phyloP scores from a whole-genome alignment of 1,140 invertebrate species.

The Rhopalosiphum maidis region DNA sequence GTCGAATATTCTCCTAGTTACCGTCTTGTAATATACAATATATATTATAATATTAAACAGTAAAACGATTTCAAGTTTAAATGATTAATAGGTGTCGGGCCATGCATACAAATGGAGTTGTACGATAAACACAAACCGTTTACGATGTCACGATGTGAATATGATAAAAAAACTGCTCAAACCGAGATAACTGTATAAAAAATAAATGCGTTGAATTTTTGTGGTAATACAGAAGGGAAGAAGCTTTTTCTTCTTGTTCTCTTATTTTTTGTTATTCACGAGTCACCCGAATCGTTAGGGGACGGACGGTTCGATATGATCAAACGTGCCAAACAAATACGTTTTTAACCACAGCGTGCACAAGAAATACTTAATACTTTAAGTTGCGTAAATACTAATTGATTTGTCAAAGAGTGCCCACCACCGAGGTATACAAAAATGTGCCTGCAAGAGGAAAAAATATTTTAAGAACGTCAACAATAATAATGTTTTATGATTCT shows the following conservation, averaged over 20 bases:
- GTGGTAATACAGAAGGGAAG: not conserved
- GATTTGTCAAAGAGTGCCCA: not conserved
- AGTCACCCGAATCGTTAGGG: not conserved
- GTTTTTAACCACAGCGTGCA: not conserved
- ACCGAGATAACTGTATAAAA: slow-evolving; percentile 1
- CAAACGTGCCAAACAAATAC: not conserved
- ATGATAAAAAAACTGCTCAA: slow-evolving; percentile 30
- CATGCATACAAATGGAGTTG: slow-evolving; percentile 14
- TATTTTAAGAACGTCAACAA: not conserved
- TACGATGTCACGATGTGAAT: slow-evolving; percentile 28
- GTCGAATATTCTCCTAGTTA: slow-evolving; percentile 17
- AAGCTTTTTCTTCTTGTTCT: not conserved
- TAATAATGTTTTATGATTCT: not conserved
- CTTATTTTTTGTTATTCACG: not conserved
- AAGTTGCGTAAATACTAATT: not conserved
- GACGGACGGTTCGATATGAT: not conserved
- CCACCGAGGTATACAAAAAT: not conserved
- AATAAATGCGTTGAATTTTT: not conserved
- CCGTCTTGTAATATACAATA: not conserved
- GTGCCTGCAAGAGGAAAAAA: too few relatives aligned
- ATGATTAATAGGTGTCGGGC: slow-evolving; percentile 46
- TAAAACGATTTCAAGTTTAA: slow-evolving; percentile 46
- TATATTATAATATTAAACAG: not conserved
- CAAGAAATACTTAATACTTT: not conserved
- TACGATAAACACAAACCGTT: slow-evolving; percentile 34